phyloP scores from a whole-genome alignment of 2,113 vertebrate species.

The Aspidoscelis tigris region DNA sequence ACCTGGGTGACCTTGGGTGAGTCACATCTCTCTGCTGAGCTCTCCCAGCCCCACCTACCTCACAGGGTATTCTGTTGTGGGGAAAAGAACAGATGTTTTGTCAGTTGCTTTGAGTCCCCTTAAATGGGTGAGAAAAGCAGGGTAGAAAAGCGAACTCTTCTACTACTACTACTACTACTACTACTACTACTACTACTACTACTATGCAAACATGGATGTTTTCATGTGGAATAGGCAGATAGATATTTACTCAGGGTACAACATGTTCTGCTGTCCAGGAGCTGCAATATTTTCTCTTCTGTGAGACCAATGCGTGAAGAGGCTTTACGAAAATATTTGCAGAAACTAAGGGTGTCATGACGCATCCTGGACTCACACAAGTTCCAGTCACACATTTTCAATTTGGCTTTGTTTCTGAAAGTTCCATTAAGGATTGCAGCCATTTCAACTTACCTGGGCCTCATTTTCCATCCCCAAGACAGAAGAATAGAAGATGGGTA shows the following conservation, averaged over 20 bases:
- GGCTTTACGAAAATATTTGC: background rate
- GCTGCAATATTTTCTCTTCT: background rate
- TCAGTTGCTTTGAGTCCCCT: too few relatives aligned
- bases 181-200: too few relatives aligned
- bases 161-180: too few relatives aligned
- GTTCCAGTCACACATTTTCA: background rate
- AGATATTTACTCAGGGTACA: background rate
- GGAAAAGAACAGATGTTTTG: too few relatives aligned
- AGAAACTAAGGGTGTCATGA: too few relatives aligned
- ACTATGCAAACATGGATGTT: too few relatives aligned
- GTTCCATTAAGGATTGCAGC: background rate
- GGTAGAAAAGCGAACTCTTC: too few relatives aligned
- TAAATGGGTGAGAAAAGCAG: too few relatives aligned
- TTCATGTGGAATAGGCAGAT: background rate
- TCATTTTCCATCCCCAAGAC: background rate
- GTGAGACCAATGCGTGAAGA: background rate
- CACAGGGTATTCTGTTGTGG: too few relatives aligned
- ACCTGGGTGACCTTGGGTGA: too few relatives aligned
- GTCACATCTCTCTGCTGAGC: too few relatives aligned
- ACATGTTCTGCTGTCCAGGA: background rate
- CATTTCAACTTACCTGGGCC: background rate
- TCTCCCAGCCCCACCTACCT: too few relatives aligned
- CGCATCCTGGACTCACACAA: background rate
- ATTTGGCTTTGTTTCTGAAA: background rate
- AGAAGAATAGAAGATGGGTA: background rate